phyloP scores from a whole-genome alignment of 1,140 invertebrate species.

The Drosophila saltans region DNA sequence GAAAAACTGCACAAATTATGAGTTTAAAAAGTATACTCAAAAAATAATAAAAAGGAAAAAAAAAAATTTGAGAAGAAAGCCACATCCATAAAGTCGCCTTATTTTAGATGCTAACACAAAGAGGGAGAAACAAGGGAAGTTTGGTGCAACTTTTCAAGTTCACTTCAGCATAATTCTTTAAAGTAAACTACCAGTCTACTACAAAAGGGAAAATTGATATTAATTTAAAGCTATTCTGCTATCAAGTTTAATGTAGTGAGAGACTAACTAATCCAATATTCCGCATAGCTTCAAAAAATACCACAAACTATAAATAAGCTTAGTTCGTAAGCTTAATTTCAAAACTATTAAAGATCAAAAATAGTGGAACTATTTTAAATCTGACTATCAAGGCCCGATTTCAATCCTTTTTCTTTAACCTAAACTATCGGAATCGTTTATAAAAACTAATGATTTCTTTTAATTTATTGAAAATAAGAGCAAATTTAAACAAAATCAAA shows the following conservation, averaged over 20 bases:
- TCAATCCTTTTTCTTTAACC: too few relatives aligned
- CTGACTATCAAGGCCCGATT: too few relatives aligned
- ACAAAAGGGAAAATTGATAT: not conserved
- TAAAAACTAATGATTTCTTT: too few relatives aligned
- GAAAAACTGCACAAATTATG: conserved; percentile 18
- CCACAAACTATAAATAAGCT: not conserved
- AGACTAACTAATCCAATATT: not conserved
- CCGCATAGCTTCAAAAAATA: not conserved
- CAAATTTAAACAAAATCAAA: too few relatives aligned
- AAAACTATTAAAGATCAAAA: too few relatives aligned
- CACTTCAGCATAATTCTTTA: not conserved
- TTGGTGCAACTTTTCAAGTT: not conserved
- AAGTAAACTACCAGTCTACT: not conserved
- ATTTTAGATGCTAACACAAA: not conserved
- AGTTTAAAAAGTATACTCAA: conserved; percentile 17
- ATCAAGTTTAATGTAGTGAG: not conserved
- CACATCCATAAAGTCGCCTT: not conserved
- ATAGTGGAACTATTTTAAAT: too few relatives aligned
- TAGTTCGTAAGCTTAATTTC: too few relatives aligned
- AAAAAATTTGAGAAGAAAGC: too few relatives aligned
- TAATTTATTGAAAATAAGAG: too few relatives aligned
- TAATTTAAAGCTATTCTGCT: not conserved
- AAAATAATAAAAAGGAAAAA: not conserved
- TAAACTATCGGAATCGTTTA: too few relatives aligned
- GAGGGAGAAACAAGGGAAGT: not conserved